Base-by-base conservation (phyloP, 2,113 vertebrate species). In the Panthera tigris region DNA sequence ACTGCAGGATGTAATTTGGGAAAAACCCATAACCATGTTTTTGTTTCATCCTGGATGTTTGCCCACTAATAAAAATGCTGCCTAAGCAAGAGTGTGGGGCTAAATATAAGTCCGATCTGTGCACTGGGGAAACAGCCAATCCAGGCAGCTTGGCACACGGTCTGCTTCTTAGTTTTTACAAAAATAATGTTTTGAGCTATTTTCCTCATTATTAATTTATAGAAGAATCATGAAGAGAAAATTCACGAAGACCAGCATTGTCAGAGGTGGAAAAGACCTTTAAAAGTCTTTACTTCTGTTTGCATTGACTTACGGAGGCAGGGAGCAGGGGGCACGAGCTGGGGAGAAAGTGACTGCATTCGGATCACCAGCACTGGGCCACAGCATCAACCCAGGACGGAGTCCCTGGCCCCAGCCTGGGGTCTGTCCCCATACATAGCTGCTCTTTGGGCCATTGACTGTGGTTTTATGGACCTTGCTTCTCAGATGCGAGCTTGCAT, bases 261-360 rank as follows among this genome's bases (percentile, higher is more conserved):
- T 66, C 65, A 11, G 69, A 69, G 25, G 71, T 69, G 45, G 55
- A 19, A 48, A 50, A 36, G 16, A 7, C 12, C 19, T n/a, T n/a
- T 41, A 29, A 50, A 50, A 3, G 13, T 3, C 7, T 66, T 3
- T 29, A 1, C 27, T 82, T 91, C 31, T 12, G 19, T 80, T 50
- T 82, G 18, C 16, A 1, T 14, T n/a, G 16, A 2, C 36, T 21
- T 8, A 7, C 0, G n/a, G 31, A 31, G 6, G 3, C 1, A 2
- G 18, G 11, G 7, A 11, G 1, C 50, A 5, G 23, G 29, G 74
- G 0, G 14, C 8, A 4, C 8, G 1, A 12, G 3, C 2, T 1
- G 19, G 36, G 12, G n/a, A 50, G 29, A 14, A 15, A 1, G 50
- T 10, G 18, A 57, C 55, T 23, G 7, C 3, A 1, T 5, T 16